Evolutionary conservation across 2,888 invertebrate genomes (phyloP).

Genomic region (Idaea aversata): DNA sequence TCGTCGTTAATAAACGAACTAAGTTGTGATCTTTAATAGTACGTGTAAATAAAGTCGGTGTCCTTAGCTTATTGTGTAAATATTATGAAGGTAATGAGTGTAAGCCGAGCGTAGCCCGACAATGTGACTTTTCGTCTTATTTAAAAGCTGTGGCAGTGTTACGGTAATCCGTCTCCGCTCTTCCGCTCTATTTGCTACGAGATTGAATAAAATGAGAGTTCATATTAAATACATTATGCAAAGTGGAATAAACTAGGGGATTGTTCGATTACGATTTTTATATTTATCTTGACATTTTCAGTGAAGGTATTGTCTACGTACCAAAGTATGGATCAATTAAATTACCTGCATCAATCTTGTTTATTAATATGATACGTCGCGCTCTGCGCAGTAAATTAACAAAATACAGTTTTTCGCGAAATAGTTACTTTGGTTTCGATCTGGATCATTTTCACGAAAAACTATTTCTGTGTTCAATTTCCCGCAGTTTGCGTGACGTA

Average conservation of each 20-base stretch:
- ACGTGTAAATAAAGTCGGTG: slow-evolving; percentile 28
- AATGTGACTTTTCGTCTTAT: slow-evolving; percentile 36
- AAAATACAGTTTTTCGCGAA: not conserved
- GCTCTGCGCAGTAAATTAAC: not conserved
- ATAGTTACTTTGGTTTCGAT: no score
- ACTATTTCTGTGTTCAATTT: not conserved
- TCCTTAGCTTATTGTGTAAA: slow-evolving; percentile 36
- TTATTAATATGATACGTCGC: not conserved
- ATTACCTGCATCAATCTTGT: not conserved
- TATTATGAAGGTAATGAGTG: slow-evolving; percentile 35
- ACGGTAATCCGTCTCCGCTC: slow-evolving; percentile 36
- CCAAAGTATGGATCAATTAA: not conserved
- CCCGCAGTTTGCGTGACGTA: not conserved
- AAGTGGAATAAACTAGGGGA: slow-evolving; percentile 12
- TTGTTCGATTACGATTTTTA: not conserved
- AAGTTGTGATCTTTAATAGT: slow-evolving; percentile 57
- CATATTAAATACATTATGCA: slow-evolving; percentile 32
- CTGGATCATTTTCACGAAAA: no score
- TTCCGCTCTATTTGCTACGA: slow-evolving; percentile 40
- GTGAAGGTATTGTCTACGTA: no score
- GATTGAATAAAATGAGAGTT: slow-evolving; percentile 40
- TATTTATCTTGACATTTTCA: no score
- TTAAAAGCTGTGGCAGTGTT: slow-evolving; percentile 41
- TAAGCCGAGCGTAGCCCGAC: slow-evolving; percentile 34
- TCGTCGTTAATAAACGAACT: slow-evolving; percentile 72